Evolutionary conservation across 2,888 invertebrate species (phyloP).

Genomic region (Andrena chrysosceles): DNA sequence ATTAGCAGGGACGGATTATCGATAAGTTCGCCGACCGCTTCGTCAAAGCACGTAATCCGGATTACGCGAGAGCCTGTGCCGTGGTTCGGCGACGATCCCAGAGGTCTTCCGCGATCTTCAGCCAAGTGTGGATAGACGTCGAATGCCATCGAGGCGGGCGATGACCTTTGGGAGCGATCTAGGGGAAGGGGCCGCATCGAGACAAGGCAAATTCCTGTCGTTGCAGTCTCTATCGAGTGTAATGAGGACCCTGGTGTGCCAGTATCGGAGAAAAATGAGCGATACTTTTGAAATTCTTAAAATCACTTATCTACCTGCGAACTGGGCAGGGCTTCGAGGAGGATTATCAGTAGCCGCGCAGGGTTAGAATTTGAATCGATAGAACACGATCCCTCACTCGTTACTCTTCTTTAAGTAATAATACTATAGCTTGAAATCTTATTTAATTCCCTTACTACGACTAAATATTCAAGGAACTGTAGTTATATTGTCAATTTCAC

Average conservation of each 20-base stretch:
- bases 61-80: conserved; percentile 22
- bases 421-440: background rate
- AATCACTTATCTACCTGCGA: no score
- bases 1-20: conserved; percentile 19
- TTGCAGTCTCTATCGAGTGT: conserved; percentile 22
- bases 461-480: background rate
- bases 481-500: no score
- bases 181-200: conserved; percentile 5
- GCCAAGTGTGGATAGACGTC: background rate
- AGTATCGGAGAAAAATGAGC: background rate
- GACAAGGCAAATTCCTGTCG: conserved; percentile 6
- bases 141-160: conserved; percentile 6
- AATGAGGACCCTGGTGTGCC: conserved; percentile 10
- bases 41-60: conserved; percentile 28
- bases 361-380: no score
- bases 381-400: no score
- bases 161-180: conserved; percentile 11
- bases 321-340: no score
- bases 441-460: background rate
- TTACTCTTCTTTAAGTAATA: no score
- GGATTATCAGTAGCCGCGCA: no score
- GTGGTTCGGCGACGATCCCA: background rate
- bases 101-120: conserved; percentile 4
- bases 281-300: background rate
- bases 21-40: conserved; percentile 12